These are phyloP conservation scores for Ephydatia muelleri DNA, from an alignment of 37 sponge, comb jelly and placozoan genomes.

Conservation along the genomic window DNA sequence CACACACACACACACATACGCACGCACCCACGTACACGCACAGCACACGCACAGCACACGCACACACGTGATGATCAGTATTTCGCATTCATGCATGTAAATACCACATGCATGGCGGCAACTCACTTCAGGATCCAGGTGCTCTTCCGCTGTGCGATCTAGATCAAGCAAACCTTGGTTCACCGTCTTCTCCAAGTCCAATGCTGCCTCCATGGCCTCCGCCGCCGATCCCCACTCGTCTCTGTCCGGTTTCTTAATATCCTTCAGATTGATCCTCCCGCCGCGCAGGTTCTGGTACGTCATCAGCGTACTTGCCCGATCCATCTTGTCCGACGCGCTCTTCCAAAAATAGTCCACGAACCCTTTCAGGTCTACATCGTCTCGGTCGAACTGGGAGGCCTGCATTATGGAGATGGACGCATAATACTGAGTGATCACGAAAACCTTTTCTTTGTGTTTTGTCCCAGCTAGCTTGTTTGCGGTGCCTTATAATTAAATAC, in stretches of 20 bases:
- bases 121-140: slow-evolving; percentile 26
- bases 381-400: slow-evolving; percentile 50
- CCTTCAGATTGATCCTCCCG: slow-evolving; percentile 16
- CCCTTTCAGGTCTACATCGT: slow-evolving; percentile 31
- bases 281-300: slow-evolving; percentile 55
- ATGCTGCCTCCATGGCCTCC: slow-evolving; percentile 55
- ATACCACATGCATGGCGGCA: not conserved
- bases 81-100: too few relatives aligned
- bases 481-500: too few relatives aligned
- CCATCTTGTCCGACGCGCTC: slow-evolving; percentile 17
- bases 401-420: not conserved
- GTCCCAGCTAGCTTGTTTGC: too few relatives aligned
- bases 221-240: slow-evolving; percentile 32
- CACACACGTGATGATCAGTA: too few relatives aligned
- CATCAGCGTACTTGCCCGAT: slow-evolving; percentile 51
- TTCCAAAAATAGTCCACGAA: slow-evolving; percentile 35
- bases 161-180: slow-evolving; percentile 42
- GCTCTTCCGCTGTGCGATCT: slow-evolving; percentile 27
- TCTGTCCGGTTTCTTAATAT: slow-evolving; percentile 25
- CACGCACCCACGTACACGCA: too few relatives aligned
- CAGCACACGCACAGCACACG: too few relatives aligned
- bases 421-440: too few relatives aligned
- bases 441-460: too few relatives aligned
- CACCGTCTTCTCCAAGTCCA: slow-evolving; percentile 52
- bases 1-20: too few relatives aligned